Evolutionary conservation across 2,113 vertebrate species (phyloP), one percentile per base, ranked within the genome.

Genomic region (Motacilla tschutschensis): DNA sequence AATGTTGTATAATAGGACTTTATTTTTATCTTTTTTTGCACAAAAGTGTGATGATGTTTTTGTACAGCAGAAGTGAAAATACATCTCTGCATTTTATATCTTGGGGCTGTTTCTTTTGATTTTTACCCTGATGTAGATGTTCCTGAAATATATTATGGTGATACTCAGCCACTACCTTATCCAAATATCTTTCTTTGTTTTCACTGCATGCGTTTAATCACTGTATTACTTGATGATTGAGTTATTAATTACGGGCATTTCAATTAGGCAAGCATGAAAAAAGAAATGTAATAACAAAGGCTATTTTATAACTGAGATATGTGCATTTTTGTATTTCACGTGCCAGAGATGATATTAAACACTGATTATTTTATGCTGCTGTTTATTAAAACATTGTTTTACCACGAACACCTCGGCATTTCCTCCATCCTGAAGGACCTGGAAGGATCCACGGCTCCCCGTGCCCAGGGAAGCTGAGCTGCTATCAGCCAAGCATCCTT

Each of bases 51-150:
- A 96, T 90, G 65, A 89, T 95, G 96, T 98, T 98, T 98, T 99
- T 99, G 98, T 99, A 98, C 97, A 97, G 98, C 97, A 97, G 97
- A 98, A 96, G 94, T 97, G 97, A 97, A 98, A 98, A 99, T 98
- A 99, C 98, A 98, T 98, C 97, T 96, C 94, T 96, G 94, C 96
- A 51, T 97, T 97, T 96, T 95, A 91, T 96, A 96, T 91, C 93
- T 94, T 93, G 95, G 97, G 97, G 97, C 95, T 97, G 93, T 95
- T 96, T 93, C 88, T 92, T 93, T 88, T 95, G 92, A 55, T 93
- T 95, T 94, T 97, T 96, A 91, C 94, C 71, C 87, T 51, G 21
- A 86, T 96, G 87, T 95, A 96, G 92, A 94, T 94, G 93, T 94
- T 91, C 95, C 94, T 94, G 83, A 91, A 93, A 53, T 94, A 92